Percentiles rank a stretch among this genome's conserved stretches.
phyloP scores from a whole-genome alignment of 2,797 vertebrate species.

The Platyrinchus mystaceus region DNA sequence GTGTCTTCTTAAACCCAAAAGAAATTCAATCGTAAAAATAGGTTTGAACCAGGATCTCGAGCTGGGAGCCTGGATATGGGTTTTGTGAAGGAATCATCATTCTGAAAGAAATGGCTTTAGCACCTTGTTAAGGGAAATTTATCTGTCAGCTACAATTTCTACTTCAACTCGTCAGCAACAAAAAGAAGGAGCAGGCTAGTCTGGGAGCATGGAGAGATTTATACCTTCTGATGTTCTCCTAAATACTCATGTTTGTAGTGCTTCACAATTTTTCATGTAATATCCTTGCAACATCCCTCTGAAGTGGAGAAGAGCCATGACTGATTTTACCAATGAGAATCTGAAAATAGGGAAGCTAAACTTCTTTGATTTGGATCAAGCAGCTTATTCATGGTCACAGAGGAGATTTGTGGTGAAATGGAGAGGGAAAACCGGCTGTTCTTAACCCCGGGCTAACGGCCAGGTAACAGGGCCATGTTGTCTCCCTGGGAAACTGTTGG shows the following conservation, averaged over 20 bases:
- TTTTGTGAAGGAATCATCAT: background rate
- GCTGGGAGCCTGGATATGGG: background rate
- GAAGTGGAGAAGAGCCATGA: background rate
- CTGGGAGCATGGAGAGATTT: background rate
- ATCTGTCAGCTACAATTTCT: background rate
- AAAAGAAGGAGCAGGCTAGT: background rate
- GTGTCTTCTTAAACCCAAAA: background rate
- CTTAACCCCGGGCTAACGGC: background rate
- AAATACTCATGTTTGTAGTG: background rate
- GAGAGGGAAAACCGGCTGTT: background rate
- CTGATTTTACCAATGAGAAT: background rate
- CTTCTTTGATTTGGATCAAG: background rate
- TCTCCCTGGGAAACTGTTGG: background rate
- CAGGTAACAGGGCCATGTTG: background rate
- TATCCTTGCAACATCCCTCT: background rate
- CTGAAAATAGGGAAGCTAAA: background rate
- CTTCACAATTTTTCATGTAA: background rate
- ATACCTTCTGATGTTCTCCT: conserved; percentile 11
- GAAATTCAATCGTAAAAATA: background rate
- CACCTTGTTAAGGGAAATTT: background rate
- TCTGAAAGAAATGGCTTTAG: background rate
- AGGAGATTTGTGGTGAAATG: background rate
- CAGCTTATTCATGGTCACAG: background rate
- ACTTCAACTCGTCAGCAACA: background rate
- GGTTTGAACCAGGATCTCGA: background rate